A percentile compares a stretch with the other conserved stretches of the same genome.
phyloP scores from a whole-genome alignment of 2,113 vertebrate genomes.

The Laticauda colubrina region DNA sequence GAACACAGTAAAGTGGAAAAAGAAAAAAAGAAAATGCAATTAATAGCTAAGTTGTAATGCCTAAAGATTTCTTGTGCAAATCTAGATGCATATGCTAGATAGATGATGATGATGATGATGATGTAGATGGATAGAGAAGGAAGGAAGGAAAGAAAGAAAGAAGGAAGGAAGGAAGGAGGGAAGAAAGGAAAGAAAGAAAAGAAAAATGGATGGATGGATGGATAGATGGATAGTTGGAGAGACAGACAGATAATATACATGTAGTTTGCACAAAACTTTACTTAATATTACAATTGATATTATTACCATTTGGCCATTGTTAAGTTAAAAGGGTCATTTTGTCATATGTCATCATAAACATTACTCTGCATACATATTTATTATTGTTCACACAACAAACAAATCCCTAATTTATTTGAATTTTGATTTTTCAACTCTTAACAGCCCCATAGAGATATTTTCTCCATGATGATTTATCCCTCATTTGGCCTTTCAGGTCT shows the following conservation, averaged over 20 bases:
- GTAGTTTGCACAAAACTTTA: background rate
- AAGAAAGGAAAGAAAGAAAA: no score
- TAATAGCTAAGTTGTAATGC: background rate
- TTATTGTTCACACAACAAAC: background rate
- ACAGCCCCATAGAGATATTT: background rate
- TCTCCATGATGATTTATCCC: background rate
- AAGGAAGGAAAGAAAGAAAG: no score
- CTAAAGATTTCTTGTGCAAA: background rate
- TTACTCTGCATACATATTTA: background rate
- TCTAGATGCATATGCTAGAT: background rate
- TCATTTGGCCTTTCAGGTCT: background rate
- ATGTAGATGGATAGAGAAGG: background rate
- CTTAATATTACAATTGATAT: background rate
- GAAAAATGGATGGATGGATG: no score
- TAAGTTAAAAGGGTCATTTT: background rate
- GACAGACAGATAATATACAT: no score
- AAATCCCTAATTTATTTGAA: background rate
- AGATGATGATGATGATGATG: background rate
- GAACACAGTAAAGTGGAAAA: background rate
- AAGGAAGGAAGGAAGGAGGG: no score
- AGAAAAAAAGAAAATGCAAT: background rate
- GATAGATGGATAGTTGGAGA: no score
- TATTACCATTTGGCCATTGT: background rate
- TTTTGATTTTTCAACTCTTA: background rate
- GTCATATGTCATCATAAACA: background rate